Evolutionary conservation across 2,797 vertebrate species (phyloP), one percentile per base, ranked within the genome.

Genomic region (Hafferia zeledoni): DNA sequence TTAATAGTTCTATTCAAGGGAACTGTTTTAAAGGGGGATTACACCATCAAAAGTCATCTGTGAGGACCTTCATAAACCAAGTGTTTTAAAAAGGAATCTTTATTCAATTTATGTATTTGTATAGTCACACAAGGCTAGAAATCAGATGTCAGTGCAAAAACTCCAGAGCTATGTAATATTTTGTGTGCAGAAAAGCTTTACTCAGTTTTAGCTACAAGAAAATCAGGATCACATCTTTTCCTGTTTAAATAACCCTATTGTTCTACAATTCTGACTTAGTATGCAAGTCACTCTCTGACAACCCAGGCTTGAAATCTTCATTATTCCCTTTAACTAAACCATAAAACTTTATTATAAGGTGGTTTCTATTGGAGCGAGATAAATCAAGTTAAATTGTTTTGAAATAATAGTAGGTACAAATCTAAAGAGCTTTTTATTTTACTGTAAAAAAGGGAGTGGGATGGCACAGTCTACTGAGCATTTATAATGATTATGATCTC

Each of bases 311-410:
- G 64, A 96, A 95, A 93, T 89, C 79, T 90, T 94, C 71, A 84
- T 94, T 95, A 94, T 37, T 78, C 52, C 49, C 61, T 87, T 85
- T 55, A 74, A 35, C 63, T 95, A 89, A 97, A 95, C 87, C 16
- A 63, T 37, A 87, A 82, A 80, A 69, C 68, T 95, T 91, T 56
- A 79, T 88, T 69, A 64, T 60, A 72, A 79, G 61, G 61, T 69
- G 31, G 49, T 91, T 95, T 85, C 41, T 61, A 71, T 25, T 94
- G 11, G 22, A 67, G 56, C 84, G 39, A 63, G 91, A 96, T 55
- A 95, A 96, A 95, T 87, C 82, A 94, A 83, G 67, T n/a, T 57
- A 44, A 86, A 93, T 75, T 87, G 77, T 82, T 96, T 67, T 83
- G 75, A 91, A 92, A 89, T 20, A 79, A 52, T 37, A 83, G 24